Evolutionary conservation across 37 sponge, comb jelly and placozoan genomes (phyloP).

Genomic region (Petrosia ficiformis): DNA sequence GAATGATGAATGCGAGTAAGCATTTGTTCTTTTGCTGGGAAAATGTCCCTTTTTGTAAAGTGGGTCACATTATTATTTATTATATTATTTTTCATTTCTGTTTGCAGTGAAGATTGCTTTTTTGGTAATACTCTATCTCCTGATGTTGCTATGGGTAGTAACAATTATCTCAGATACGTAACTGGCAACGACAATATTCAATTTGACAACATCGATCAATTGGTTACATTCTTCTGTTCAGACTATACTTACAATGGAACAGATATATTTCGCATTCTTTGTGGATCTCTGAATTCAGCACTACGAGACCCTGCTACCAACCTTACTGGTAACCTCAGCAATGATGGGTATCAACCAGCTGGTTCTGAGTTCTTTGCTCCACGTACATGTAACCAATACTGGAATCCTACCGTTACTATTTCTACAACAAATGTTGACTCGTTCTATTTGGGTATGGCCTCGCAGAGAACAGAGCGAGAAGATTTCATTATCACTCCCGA

Average conservation of each 20-base stretch:
- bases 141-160: not conserved
- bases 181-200: not conserved
- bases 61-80: too few species aligned
- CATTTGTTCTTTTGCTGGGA: not conserved
- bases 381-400: constrained; percentile 92
- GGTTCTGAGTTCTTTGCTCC: constrained; percentile 41
- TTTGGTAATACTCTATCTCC: constrained; percentile 10
- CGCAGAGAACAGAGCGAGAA: constrained; percentile 77
- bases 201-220: not conserved
- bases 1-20: too few species aligned
- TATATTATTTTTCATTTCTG: not conserved
- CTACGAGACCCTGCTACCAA: too few species aligned
- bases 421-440: constrained; percentile 65
- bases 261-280: not conserved
- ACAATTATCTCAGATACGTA: not conserved
- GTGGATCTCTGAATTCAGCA: not conserved
- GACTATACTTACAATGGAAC: not conserved
- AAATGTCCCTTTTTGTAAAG: too few species aligned
- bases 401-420: constrained; percentile 79
- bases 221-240: not conserved
- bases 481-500: constrained; percentile 91
- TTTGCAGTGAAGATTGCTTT: not conserved
- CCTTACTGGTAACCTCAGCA: not conserved
- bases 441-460: constrained; percentile 82
- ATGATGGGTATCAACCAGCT: not conserved